These are phyloP conservation scores for Drosophila affinis DNA, from an alignment of 2,888 invertebrate species.

Conservation along the genomic window DNA sequence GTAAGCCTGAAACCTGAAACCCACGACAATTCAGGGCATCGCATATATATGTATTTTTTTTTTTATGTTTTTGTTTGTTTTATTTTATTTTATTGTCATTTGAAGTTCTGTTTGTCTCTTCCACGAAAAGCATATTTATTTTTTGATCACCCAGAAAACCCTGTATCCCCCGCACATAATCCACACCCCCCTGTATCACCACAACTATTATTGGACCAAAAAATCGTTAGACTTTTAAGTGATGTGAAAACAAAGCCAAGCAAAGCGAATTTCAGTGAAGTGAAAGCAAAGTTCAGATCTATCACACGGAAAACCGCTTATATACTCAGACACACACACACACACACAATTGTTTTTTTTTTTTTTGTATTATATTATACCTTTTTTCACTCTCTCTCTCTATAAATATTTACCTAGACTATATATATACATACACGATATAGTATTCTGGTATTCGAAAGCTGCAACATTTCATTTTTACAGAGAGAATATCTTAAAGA, in stretches of 20 bases:
- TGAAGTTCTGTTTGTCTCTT: constrained; percentile 32
- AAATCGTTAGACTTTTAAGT: constrained; percentile 85
- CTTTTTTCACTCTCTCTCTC: constrained; percentile 46
- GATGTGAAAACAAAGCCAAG: constrained; percentile 51
- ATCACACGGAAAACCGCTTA: constrained; percentile 11
- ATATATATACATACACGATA: constrained; percentile 61
- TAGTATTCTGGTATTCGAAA: constrained; percentile 58
- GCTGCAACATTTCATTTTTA: constrained; percentile 13
- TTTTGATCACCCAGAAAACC: constrained; percentile 28
- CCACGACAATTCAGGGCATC: constrained; percentile 45
- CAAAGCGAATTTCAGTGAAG: constrained; percentile 47
- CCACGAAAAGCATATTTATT: constrained; percentile 44
- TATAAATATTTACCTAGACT: constrained; percentile 68
- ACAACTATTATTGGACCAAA: constrained; percentile 84
- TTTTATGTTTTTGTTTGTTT: constrained; percentile 37
- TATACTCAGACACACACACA: constrained; percentile 51
- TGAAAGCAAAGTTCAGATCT: constrained; percentile 41
- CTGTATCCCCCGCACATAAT: constrained; percentile 9
- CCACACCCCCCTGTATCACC: constrained; percentile 51
- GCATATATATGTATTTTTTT: constrained; percentile 29
- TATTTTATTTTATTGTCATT: constrained; percentile 45
- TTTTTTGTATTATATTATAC: constrained; percentile 64
- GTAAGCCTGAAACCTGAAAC: constrained; percentile 38
- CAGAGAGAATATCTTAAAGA: constrained; percentile 35
- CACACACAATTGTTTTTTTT: constrained; percentile 71